phyloP scores from a whole-genome alignment of 1,140 invertebrate species.

The Dolichoris vasculosae region DNA sequence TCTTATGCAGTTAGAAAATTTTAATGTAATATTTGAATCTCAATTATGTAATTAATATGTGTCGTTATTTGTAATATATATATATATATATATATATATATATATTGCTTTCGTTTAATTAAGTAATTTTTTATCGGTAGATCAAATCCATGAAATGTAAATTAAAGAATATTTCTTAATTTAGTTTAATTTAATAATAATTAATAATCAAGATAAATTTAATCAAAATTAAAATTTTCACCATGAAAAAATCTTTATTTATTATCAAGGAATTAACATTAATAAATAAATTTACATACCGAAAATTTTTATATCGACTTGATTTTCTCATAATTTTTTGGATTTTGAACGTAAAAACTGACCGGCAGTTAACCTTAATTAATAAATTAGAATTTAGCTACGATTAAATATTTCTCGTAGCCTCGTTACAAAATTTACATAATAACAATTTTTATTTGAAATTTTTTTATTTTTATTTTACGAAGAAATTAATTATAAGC shows the following conservation, averaged over 20 bases:
- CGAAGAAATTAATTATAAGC: not conserved
- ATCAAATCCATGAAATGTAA: not conserved
- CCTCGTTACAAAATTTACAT: no score
- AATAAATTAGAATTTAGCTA: no score
- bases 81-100: no score
- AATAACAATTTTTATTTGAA: not conserved
- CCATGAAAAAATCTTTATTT: not conserved
- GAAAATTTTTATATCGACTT: not conserved
- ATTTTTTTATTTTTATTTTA: not conserved
- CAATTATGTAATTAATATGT: no score
- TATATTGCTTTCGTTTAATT: not conserved
- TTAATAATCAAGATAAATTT: not conserved
- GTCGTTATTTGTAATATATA: no score
- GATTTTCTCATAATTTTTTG: no score
- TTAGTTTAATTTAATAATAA: constrained; percentile 4
- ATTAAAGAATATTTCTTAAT: not conserved
- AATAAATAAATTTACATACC: constrained; percentile 23
- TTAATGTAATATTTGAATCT: no score
- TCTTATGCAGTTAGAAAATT: no score
- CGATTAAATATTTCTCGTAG: not conserved
- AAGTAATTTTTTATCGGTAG: not conserved
- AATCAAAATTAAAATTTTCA: not conserved
- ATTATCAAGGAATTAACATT: not conserved
- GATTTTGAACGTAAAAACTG: no score
- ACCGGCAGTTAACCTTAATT: no score